phyloP scores from a whole-genome alignment of 1,140 invertebrate species.

The Drosophila serrata region DNA sequence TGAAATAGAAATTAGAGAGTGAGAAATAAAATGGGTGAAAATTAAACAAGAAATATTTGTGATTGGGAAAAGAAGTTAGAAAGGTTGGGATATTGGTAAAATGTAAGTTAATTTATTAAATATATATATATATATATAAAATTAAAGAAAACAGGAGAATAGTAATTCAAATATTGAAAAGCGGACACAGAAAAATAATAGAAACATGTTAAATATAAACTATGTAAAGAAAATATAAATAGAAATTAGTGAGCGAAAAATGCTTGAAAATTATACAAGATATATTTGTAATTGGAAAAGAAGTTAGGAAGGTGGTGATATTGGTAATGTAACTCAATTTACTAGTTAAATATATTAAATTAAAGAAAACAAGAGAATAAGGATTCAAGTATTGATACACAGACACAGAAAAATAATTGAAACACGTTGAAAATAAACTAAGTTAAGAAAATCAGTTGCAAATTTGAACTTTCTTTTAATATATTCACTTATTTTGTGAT shows the following conservation, averaged over 20 bases:
- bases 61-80: conserved; percentile 1
- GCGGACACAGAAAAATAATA: too few species aligned
- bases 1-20: conserved; percentile 29
- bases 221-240: background rate
- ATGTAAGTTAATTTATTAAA: too few species aligned
- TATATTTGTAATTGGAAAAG: too few species aligned
- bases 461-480: background rate
- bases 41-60: background rate
- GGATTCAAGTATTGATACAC: too few species aligned
- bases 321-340: background rate
- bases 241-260: too few species aligned
- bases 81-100: background rate
- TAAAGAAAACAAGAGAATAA: background rate
- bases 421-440: background rate
- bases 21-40: background rate
- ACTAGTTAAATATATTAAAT: background rate
- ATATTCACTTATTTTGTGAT: too few species aligned
- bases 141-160: too few species aligned
- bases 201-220: too few species aligned
- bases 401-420: background rate
- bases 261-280: too few species aligned
- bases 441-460: background rate
- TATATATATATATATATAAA: too few species aligned
- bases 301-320: too few species aligned
- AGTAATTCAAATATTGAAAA: too few species aligned